Base-by-base conservation (phyloP, 2,113 vertebrate species). In the Haemorhous mexicanus region DNA sequence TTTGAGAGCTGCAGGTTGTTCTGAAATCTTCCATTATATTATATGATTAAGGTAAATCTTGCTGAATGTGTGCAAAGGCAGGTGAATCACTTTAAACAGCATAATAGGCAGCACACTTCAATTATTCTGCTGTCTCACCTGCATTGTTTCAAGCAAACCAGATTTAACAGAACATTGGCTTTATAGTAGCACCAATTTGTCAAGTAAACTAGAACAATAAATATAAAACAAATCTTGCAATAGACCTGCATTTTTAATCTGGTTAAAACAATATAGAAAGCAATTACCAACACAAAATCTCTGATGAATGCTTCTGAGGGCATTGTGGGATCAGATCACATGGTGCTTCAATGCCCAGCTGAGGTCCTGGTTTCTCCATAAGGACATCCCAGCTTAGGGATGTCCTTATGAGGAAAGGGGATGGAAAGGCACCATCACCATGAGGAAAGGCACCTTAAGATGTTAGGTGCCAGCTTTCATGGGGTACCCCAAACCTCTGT, bases 191-290 rank as follows among this genome's bases (percentile, higher is more conserved):
- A 96, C 95, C 96, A 83, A 97, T 98, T 97, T 97, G 97, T 96
- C 97, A 98, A 96, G 96, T 97, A 98, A 97, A 98, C 89, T 95
- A 98, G 84, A 96, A 98, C 97, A 98, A 99, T 98, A 99, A 99
- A 99, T 98, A 98, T 97, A 95, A 97, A 97, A 98, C 98, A 98
- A 52, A 96, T 97, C 97, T 97, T 97, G 91, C 97, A 96, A 97
- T 70, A 96, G 89, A 97, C 94, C 97, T 97, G 97, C 97, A 96
- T 98, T 98, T 84, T 97, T 97, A 96, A 98, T 98, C 96, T 96
- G 89, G 87, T 96, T 98, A 88, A 97, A 98, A 98, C 97, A 97
- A 97, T 96, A 97, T 73, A 98, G 97, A 96, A 98, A 98, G 98
- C 97, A 98, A 98, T 98, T 98, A 98, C 76, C 46, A 78, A 28